These are phyloP conservation scores for Saguinus midas DNA, from an alignment of 2,113 vertebrate species.

Conservation along the genomic window DNA sequence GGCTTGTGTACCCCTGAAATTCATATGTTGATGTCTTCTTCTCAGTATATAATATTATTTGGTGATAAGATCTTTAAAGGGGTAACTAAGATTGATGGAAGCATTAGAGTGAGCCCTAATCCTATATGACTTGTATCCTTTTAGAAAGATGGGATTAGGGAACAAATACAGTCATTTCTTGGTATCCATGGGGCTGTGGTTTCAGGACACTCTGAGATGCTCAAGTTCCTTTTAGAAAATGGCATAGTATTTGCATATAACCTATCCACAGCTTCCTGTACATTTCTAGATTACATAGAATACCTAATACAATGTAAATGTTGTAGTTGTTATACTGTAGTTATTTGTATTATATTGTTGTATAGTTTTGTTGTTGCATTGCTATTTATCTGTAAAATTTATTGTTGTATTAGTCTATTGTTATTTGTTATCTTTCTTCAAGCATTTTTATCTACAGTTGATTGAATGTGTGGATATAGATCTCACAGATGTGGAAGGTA, in stretches of 20 bases:
- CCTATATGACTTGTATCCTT: neutral
- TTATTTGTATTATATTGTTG: neutral
- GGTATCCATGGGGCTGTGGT: neutral
- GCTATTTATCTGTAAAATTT: neutral
- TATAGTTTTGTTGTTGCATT: neutral
- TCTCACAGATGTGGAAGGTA: neutral
- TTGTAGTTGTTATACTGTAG: neutral
- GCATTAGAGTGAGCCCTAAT: neutral
- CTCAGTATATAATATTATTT: neutral
- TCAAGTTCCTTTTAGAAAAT: neutral
- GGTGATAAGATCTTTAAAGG: neutral
- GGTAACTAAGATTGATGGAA: neutral
- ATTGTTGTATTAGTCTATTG: neutral
- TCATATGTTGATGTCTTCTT: neutral
- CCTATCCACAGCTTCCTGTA: neutral
- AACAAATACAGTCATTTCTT: neutral
- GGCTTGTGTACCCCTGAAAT: neutral
- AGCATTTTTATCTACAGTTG: neutral
- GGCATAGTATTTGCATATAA: neutral
- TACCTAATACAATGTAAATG: neutral
- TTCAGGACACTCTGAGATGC: neutral
- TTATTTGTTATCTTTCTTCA: neutral
- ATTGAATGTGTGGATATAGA: neutral
- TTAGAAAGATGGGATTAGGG: neutral
- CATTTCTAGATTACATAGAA: neutral